Percentiles rank a stretch among this genome's conserved stretches.
These are phyloP conservation scores for Eustalomyia histrio DNA, from an alignment of 2,888 invertebrate species.

Conservation along the genomic window DNA sequence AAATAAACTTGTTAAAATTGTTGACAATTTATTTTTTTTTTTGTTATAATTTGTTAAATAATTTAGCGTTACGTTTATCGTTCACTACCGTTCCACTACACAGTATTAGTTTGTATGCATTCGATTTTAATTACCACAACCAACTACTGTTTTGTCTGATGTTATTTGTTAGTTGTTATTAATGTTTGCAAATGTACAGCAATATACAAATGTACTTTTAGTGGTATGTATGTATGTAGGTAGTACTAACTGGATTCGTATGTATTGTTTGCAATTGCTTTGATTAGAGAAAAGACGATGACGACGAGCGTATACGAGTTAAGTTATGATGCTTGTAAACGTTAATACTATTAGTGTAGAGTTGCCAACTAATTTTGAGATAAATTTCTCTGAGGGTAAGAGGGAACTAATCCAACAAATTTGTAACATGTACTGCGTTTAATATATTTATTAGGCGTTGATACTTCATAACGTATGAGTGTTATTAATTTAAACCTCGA, in stretches of 20 bases:
- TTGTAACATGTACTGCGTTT: too few species aligned
- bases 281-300: constrained; percentile 8
- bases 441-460: too few species aligned
- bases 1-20: background rate
- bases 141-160: background rate
- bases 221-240: background rate
- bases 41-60: constrained; percentile 30
- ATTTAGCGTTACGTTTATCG: constrained; percentile 49
- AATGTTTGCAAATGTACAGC: constrained; percentile 1
- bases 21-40: constrained; percentile 12
- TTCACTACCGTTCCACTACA: background rate
- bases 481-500: too few species aligned
- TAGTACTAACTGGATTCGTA: background rate
- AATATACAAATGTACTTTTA: background rate
- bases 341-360: constrained; percentile 8
- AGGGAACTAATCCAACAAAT: too few species aligned
- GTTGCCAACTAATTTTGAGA: background rate
- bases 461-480: too few species aligned
- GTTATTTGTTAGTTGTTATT: background rate
- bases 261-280: background rate
- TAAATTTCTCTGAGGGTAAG: too few species aligned
- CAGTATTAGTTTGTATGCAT: constrained; percentile 20
- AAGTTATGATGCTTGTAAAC: constrained; percentile 16
- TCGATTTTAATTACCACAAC: constrained; percentile 40
- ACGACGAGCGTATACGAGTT: background rate